phyloP scores from a whole-genome alignment of 2,113 vertebrate genomes.

The Fukomys damarensis region DNA sequence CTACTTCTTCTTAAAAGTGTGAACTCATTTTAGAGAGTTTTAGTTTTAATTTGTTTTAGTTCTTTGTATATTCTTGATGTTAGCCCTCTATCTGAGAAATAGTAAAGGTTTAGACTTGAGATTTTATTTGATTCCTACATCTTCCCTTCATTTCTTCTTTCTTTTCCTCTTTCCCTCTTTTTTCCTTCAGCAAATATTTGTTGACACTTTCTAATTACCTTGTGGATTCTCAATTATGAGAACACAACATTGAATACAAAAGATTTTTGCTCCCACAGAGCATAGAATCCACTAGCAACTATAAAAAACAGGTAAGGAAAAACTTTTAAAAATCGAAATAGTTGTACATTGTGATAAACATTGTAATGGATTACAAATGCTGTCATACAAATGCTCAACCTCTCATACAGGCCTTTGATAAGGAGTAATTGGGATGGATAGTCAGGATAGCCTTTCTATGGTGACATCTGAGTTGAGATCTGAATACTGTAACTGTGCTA shows the following conservation, averaged over 20 bases:
- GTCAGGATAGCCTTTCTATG: neutral
- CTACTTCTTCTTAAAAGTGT: neutral
- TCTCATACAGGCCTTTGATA: neutral
- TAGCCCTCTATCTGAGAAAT: neutral
- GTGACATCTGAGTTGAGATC: neutral
- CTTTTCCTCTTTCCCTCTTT: neutral
- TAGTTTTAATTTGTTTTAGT: neutral
- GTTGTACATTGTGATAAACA: neutral
- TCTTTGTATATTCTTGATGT: neutral
- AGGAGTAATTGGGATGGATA: neutral
- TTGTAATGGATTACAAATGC: neutral
- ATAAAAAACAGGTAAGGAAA: neutral
- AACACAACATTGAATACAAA: neutral
- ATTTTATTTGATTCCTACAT: neutral
- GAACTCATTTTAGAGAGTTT: neutral
- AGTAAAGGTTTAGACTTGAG: neutral
- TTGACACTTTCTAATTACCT: neutral
- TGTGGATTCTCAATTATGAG: neutral
- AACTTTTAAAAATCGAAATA: neutral
- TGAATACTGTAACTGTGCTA: neutral
- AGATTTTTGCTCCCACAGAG: neutral
- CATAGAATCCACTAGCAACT: neutral
- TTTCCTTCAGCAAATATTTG: constrained; percentile 2
- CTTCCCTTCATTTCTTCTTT: neutral
- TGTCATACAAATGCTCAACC: no score